A percentile compares a stretch with the other conserved stretches of the same genome.
Conservation (phyloP, 1,140 invertebrate species). For the Brachionus rotundiformis region DNA sequence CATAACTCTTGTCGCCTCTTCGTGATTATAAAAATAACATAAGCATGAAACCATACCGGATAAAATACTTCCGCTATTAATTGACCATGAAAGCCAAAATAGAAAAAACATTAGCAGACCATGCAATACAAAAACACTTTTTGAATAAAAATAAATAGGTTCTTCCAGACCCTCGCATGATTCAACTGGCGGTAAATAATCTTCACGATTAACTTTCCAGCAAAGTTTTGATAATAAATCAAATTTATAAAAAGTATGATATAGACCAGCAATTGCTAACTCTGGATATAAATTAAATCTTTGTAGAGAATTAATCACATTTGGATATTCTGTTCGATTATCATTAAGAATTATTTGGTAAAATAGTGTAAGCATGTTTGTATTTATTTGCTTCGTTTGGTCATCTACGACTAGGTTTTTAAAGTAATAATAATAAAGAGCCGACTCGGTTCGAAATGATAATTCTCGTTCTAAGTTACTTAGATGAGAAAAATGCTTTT, state of each 20-base stretch:
- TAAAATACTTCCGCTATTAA: conserved; percentile 64
- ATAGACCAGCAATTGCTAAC: conserved; percentile 65
- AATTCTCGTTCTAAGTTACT: conserved; percentile 79
- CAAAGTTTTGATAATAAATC: conserved; percentile 65
- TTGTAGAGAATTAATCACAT: conserved; percentile 76
- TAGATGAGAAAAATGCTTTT: conserved; percentile 78
- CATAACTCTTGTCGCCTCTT: conserved; percentile 74
- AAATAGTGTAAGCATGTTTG: conserved; percentile 55
- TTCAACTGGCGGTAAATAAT: conserved; percentile 69
- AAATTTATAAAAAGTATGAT: background rate
- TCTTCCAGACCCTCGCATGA: conserved; percentile 77
- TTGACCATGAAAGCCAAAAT: conserved; percentile 69
- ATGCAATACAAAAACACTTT: conserved; percentile 71
- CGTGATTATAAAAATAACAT: conserved; percentile 78
- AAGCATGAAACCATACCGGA: conserved; percentile 72
- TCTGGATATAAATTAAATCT: conserved; percentile 81
- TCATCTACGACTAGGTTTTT: conserved; percentile 75
- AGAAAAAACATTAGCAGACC: conserved; percentile 69
- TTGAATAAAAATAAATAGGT: conserved; percentile 75
- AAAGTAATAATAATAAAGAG: conserved; percentile 83
- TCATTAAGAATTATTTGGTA: conserved; percentile 70
- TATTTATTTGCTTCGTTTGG: conserved; percentile 63
- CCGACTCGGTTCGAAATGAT: conserved; percentile 79
- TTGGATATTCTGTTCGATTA: conserved; percentile 77
- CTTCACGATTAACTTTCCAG: conserved; percentile 71